phyloP scores from a whole-genome alignment of 1,140 invertebrate species.

The Aplysia californica region DNA sequence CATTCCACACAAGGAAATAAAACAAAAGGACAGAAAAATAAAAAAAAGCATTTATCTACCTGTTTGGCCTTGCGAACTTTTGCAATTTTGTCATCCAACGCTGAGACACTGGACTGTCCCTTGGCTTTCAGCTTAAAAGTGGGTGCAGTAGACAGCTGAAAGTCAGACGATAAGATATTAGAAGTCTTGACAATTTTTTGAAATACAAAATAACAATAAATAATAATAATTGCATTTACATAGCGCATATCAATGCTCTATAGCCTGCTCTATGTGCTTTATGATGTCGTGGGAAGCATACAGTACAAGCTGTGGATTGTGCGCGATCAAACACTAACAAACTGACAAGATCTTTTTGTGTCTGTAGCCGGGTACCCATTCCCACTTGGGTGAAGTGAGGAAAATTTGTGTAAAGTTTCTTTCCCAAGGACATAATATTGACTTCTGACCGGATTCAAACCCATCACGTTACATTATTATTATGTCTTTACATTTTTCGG shows the following conservation, averaged over 20 bases:
- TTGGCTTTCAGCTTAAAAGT: conserved; percentile 1
- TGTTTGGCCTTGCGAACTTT: conserved; percentile 70
- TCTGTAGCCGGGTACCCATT: too few relatives aligned
- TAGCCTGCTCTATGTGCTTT: background rate
- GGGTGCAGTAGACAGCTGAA: background rate
- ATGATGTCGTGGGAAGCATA: background rate
- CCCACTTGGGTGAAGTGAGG: too few relatives aligned
- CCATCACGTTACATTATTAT: too few relatives aligned
- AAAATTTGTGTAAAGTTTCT: too few relatives aligned
- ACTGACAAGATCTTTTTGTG: too few relatives aligned
- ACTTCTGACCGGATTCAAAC: too few relatives aligned
- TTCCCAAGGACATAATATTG: too few relatives aligned
- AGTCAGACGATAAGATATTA: background rate
- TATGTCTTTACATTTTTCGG: too few relatives aligned
- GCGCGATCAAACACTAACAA: too few relatives aligned
- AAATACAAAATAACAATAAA: background rate
- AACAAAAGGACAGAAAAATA: background rate
- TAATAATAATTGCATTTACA: background rate
- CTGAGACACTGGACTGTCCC: conserved; percentile 57
- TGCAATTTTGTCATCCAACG: conserved; percentile 85
- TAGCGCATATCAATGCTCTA: too few relatives aligned
- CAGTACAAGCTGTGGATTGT: too few relatives aligned
- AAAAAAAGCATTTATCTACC: background rate
- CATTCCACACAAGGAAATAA: background rate
- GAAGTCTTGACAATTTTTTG: background rate